Base-by-base conservation (phyloP, 2,888 invertebrate species). In the Brachypalpus laphriformis region DNA sequence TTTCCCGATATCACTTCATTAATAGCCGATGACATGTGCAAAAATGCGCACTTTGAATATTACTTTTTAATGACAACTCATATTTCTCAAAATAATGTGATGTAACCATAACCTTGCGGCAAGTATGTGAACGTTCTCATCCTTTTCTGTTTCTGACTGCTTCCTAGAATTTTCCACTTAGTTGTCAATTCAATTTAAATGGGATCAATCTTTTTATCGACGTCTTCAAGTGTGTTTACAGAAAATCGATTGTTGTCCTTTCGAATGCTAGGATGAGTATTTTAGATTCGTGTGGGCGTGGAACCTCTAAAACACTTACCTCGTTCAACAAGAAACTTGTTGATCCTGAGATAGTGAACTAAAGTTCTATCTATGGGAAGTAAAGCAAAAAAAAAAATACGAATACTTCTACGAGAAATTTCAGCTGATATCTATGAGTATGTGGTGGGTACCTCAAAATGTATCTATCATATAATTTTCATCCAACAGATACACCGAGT, bases 221-320 rank as follows among this genome's bases (percentile, higher is more conserved):
- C 9, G 3, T 20, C 47, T 47, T 47, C 11, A 20, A 47, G 20
- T 20, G 16, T 47, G 47, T 20, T 18, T 20, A 47, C 47, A 47
- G 47, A 47, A 47, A 20, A 47, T 47, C 47, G 47, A 47, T 47
- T 20, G 47, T 47, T 47, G 47, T 3, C 47, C 47, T 20, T 20
- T 7, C 47, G 20, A 47, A 47, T 47, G 47, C 47, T 47, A 20
- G 18, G 47, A 47, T 47, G 20, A 47, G 47, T 47, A 11, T 9
- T 47, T 11, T 47, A 9, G 20, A 47, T 20, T 47, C 9, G 3
- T 47, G 11, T 40, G 40, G 14, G 40, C 14, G 37, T 37, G 11
- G 2, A 2, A 6, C 6, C 6, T 40, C 6, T 14, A 40, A 20
- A 47, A 18, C 18, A 20, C 47, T 20, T 20, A 8, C 11, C 16